A percentile compares a stretch with the other conserved stretches of the same genome.
These are phyloP conservation scores for Coptodon bakossiorum DNA, from an alignment of 2,113 vertebrate genomes.

Conservation along the genomic window DNA sequence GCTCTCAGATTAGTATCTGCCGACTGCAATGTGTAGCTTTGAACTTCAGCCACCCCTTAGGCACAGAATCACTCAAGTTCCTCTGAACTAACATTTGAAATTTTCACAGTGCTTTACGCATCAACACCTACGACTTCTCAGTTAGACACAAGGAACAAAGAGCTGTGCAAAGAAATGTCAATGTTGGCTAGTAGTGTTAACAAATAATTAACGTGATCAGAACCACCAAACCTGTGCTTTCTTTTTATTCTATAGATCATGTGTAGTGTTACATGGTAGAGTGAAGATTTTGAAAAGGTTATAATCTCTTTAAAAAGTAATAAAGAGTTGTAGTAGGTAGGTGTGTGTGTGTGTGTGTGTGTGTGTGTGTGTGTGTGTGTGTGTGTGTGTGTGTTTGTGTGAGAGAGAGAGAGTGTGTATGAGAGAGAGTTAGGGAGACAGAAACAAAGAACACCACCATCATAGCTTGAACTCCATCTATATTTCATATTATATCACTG, in stretches of 20 bases:
- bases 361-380: not conserved
- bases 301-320: not conserved
- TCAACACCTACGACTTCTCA: not conserved
- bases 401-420: no score
- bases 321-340: rapidly evolving
- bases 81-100: not conserved
- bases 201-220: not conserved
- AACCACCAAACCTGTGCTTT: not conserved
- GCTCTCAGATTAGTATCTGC: not conserved
- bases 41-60: not conserved
- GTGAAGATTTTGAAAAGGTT: not conserved
- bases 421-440: not conserved
- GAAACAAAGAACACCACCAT: not conserved
- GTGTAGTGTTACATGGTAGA: rapidly evolving
- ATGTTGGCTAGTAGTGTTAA: not conserved
- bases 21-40: not conserved
- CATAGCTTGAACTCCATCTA: not conserved
- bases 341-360: not conserved
- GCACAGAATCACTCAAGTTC: not conserved
- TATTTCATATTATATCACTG: not conserved
- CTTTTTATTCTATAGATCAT: not conserved
- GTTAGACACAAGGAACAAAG: not conserved
- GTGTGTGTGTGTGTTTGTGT: no score
- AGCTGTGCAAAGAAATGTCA: not conserved
- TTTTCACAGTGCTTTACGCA: not conserved